Percentiles rank a stretch among this genome's conserved stretches.
Conservation (phyloP, 1,140 invertebrate genomes). For the Paracyclopina nana region DNA sequence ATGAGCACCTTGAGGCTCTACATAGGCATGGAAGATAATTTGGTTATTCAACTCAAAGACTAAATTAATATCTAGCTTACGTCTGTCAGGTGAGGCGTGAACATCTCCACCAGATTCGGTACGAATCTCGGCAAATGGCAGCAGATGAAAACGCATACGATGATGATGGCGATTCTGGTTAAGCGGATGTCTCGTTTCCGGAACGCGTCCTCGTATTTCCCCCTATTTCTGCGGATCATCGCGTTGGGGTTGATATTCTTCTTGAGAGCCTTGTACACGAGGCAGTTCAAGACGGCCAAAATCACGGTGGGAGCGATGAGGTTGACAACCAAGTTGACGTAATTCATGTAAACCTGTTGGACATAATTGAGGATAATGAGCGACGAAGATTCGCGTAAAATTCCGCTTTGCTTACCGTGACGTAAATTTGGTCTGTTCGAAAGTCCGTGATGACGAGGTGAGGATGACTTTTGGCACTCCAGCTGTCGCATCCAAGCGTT, state of each 20-base stretch:
- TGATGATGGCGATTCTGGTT: not conserved
- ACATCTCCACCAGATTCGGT: not conserved
- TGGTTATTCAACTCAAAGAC: no score
- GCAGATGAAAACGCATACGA: not conserved
- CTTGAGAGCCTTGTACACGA: not conserved
- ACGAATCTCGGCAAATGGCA: slow-evolving; percentile 4
- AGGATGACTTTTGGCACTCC: no score
- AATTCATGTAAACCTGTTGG: not conserved
- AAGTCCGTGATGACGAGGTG: no score
- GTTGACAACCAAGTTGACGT: not conserved
- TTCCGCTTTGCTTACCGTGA: no score
- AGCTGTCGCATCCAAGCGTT: no score
- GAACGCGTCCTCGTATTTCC: not conserved
- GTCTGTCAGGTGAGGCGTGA: no score
- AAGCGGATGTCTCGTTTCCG: not conserved
- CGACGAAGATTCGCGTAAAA: no score
- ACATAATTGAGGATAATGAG: not conserved
- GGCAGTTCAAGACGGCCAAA: not conserved
- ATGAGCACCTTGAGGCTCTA: no score
- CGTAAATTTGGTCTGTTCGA: no score
- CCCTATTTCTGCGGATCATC: not conserved
- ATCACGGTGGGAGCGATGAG: not conserved
- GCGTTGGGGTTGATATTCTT: not conserved
- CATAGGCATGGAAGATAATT: no score
- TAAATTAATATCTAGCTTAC: no score